Evolutionary conservation across 2,797 vertebrate genomes (phyloP), one percentile per base, ranked within the genome.

Genomic region (Danio tinwini): DNA sequence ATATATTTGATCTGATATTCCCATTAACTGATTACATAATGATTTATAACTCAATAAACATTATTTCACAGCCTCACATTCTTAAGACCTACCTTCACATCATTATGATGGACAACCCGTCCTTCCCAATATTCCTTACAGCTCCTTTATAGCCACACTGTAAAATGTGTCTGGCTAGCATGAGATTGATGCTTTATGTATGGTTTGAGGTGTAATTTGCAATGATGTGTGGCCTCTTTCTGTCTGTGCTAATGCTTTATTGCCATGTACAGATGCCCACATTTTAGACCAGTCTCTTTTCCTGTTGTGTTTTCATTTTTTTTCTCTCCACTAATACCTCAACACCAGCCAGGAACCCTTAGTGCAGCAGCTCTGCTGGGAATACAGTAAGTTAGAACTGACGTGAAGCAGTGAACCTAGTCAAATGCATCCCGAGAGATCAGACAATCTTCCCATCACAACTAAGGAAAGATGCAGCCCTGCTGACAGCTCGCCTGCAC

Each of bases 301-400:
- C 52, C 80, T 88, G 86, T 90, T 91, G 85, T 87, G 82, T 64
- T 85, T 84, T 81, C 74, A 84, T 91, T 87, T 84, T 87, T 88
- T 85, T 59, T 21, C 84, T 71, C 84, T 85, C 70, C 84, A 78
- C 73, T 81, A 85, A 89, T 74, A 49, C 52, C 86, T 85, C 84
- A 87, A 76, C 82, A 65, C 86, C 86, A 90, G 88, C 86, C 85
- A 82, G 65, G 73, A 77, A 81, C 85, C 81, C 61, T 17, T 83
- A 68, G 76, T 81, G 83, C 76, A 80, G 81, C 39, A 42, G 42
- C 81, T 74, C 53, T 74, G 70, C 76, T 64, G 74, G 68, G 74
- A 88, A 89, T 85, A 42, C 67, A 8, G 53, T 75, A 83, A 82
- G 86, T 87, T 85, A 74, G 85, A 82, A 68, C 71, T 70, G 77